These are phyloP conservation scores for Echeneis naucrates DNA, from an alignment of 2,797 vertebrate genomes.

Conservation along the genomic window DNA sequence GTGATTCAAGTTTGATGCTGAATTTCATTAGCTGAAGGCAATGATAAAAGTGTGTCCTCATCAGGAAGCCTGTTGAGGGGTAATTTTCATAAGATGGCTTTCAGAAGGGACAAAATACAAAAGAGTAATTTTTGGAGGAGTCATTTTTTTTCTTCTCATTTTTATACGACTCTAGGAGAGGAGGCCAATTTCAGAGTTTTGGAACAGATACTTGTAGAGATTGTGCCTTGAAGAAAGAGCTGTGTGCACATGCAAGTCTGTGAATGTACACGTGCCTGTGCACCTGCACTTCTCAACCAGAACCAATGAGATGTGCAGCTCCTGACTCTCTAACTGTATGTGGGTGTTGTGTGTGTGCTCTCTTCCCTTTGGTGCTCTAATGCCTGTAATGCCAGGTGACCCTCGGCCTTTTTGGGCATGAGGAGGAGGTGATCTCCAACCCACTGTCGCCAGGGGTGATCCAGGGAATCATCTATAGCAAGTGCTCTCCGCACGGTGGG, in stretches of 20 bases:
- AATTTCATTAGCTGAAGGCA: slow-evolving; percentile 56
- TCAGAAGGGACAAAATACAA: slow-evolving; percentile 59
- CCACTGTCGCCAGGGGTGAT: slow-evolving; percentile 96
- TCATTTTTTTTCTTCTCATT: slow-evolving; percentile 30
- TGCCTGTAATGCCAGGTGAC: slow-evolving; percentile 87
- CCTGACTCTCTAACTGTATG: not conserved
- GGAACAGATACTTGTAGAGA: slow-evolving; percentile 42
- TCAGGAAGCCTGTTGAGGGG: slow-evolving; percentile 53
- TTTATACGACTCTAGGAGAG: slow-evolving; percentile 55
- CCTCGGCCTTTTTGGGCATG: slow-evolving; percentile 95
- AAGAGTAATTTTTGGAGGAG: slow-evolving; percentile 54
- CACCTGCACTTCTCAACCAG: not conserved
- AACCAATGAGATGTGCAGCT: not conserved
- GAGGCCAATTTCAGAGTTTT: slow-evolving; percentile 62
- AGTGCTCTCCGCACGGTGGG: slow-evolving; percentile 88
- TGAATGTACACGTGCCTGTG: slow-evolving; percentile 9
- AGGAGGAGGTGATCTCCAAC: slow-evolving; percentile 98
- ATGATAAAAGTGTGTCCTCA: slow-evolving; percentile 54
- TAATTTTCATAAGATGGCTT: slow-evolving; percentile 66
- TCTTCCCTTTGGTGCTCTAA: not conserved
- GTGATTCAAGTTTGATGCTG: slow-evolving; percentile 20
- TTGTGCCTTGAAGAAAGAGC: slow-evolving; percentile 17
- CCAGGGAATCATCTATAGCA: slow-evolving; percentile 95
- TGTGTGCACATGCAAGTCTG: slow-evolving; percentile 5
- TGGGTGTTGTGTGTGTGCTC: slow-evolving; percentile 1